Conservation (phyloP, 2,888 invertebrate species). For the Imbricaverruca yamaguchii region DNA sequence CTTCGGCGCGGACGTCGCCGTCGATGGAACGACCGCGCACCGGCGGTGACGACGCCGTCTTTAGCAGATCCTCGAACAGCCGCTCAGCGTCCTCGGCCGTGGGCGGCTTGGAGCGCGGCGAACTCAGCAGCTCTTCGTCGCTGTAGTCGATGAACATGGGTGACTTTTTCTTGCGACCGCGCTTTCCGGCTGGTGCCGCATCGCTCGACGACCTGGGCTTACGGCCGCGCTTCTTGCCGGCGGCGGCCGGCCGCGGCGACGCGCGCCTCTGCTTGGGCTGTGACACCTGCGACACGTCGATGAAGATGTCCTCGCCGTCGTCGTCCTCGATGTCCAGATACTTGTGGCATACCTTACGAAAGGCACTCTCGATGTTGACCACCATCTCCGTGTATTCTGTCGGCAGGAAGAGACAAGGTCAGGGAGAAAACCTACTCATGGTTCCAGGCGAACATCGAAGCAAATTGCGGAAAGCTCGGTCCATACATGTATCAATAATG, state of each 20-base stretch:
- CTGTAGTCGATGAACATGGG: constrained; percentile 15
- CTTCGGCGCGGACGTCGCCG: too few relatives aligned
- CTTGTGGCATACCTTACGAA: constrained; percentile 70
- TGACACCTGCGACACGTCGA: constrained; percentile 36
- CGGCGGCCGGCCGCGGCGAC: not conserved
- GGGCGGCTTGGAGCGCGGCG: not conserved
- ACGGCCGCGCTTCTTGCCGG: constrained; percentile 7
- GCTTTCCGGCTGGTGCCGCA: not conserved
- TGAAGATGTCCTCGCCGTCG: constrained; percentile 54
- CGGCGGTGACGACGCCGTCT: too few relatives aligned
- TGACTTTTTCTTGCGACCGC: not conserved
- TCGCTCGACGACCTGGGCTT: not conserved
- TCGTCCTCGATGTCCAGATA: constrained; percentile 72
- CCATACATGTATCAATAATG: too few relatives aligned
- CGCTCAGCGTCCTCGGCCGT: not conserved
- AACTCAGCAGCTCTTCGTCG: not conserved
- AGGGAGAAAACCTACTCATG: too few relatives aligned
- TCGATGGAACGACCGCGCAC: too few relatives aligned
- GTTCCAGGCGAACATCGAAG: too few relatives aligned
- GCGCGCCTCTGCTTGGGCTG: not conserved
- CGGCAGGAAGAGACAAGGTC: constrained; percentile 30
- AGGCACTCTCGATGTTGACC: constrained; percentile 69
- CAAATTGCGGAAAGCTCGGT: too few relatives aligned
- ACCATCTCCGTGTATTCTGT: constrained; percentile 83
- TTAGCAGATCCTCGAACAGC: not conserved